These are phyloP conservation scores for Nycticorax nycticorax DNA, from an alignment of 2,113 vertebrate species.

Conservation along the genomic window DNA sequence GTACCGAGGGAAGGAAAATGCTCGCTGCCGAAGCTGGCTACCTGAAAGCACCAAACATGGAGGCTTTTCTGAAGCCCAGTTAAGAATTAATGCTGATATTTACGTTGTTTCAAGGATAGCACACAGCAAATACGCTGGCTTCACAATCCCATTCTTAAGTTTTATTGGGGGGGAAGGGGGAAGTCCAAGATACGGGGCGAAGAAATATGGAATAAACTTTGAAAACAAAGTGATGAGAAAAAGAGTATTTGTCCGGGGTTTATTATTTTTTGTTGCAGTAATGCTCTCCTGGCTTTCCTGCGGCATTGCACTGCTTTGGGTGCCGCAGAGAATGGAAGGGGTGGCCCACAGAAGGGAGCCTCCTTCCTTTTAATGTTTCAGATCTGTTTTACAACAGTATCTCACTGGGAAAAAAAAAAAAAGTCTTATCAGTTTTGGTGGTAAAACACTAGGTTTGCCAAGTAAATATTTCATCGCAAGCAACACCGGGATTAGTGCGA, in stretches of 20 bases:
- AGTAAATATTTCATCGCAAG: constrained; percentile 48
- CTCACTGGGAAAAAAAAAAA: not conserved
- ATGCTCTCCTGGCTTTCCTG: not conserved
- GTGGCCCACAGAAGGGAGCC: not conserved
- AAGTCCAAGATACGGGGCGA: fast-evolving
- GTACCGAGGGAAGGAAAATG: constrained; percentile 81
- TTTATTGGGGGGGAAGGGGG: not conserved
- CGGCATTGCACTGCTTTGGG: not conserved
- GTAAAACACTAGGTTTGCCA: not conserved
- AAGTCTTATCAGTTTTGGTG: not conserved
- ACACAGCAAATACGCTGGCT: not conserved
- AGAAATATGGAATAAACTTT: not conserved
- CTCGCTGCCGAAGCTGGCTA: not conserved
- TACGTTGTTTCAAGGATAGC: not conserved
- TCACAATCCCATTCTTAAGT: not conserved
- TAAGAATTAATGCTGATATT: not conserved
- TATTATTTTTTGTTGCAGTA: not conserved
- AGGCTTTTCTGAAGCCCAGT: not conserved
- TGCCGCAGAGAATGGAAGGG: not conserved
- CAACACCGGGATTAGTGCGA: not conserved
- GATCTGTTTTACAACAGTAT: not conserved
- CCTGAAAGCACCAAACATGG: not conserved
- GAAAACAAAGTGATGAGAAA: not conserved
- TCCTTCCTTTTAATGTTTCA: not conserved
- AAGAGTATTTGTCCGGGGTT: not conserved